These are phyloP conservation scores for Mesorhabditis belari DNA, from an alignment of 2,888 invertebrate species.

Conservation along the genomic window DNA sequence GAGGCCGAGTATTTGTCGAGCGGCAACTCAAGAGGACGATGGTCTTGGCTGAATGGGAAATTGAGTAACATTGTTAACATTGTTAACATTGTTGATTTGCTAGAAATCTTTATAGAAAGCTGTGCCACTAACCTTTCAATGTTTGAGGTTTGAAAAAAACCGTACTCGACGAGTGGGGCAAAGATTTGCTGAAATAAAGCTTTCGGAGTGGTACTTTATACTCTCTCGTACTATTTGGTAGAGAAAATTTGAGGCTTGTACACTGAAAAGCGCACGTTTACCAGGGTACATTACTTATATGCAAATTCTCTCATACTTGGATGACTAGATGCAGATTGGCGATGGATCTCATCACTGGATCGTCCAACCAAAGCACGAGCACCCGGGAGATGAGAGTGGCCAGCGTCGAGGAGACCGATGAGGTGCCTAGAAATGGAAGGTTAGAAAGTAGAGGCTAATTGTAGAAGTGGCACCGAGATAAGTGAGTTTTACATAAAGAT, in stretches of 20 bases:
- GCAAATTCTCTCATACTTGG: conserved; percentile 50
- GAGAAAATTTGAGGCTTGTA: not conserved
- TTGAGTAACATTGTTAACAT: too few relatives aligned
- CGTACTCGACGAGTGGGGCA: conserved; percentile 79
- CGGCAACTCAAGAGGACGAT: not conserved
- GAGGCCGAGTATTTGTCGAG: conserved; percentile 21
- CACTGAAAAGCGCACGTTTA: not conserved
- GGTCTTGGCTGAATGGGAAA: conserved; percentile 7
- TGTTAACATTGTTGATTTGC: not conserved
- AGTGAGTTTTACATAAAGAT: too few relatives aligned
- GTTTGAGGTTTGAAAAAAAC: conserved; percentile 34
- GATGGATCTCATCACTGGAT: conserved; percentile 27
- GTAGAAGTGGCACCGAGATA: too few relatives aligned
- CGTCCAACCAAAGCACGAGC: conserved; percentile 41
- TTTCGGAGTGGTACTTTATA: not conserved
- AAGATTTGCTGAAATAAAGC: conserved; percentile 69
- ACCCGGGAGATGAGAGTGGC: conserved; percentile 27
- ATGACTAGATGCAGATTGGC: conserved; percentile 59
- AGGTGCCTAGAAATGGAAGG: too few relatives aligned
- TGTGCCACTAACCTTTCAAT: conserved; percentile 5
- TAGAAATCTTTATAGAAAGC: not conserved
- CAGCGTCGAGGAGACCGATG: conserved; percentile 8
- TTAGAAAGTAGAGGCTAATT: too few relatives aligned
- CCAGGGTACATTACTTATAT: not conserved
- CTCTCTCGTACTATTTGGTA: not conserved